Percentiles rank a stretch among this genome's conserved stretches.
These are phyloP conservation scores for Cynopterus brachyotis DNA, from an alignment of 2,113 vertebrate species.

Conservation along the genomic window DNA sequence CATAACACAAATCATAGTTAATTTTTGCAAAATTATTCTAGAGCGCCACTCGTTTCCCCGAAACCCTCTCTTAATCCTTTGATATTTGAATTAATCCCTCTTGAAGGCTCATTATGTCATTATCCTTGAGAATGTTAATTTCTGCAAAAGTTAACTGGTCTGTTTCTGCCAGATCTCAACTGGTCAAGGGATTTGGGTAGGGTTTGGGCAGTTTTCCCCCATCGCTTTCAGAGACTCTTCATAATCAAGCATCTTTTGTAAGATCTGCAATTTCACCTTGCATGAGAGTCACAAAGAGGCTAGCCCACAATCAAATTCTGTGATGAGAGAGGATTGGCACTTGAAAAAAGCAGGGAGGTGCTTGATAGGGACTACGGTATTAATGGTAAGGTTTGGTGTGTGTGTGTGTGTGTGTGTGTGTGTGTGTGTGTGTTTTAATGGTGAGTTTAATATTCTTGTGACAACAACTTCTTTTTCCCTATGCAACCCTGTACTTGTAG, in stretches of 20 bases:
- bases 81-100: neutral
- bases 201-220: neutral
- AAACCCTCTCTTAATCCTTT: neutral
- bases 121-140: neutral
- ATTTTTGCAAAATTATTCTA: slow-evolving; percentile 33
- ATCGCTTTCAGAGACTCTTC: neutral
- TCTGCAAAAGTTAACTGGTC: neutral
- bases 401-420: too few species aligned
- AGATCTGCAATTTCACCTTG: neutral
- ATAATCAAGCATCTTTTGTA: neutral
- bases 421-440: neutral
- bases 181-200: neutral
- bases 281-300: neutral
- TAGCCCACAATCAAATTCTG: neutral
- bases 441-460: neutral
- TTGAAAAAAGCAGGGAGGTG: neutral
- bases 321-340: too few species aligned
- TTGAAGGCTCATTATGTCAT: neutral
- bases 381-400: too few species aligned
- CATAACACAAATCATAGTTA: neutral
- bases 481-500: neutral
- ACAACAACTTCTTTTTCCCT: neutral
- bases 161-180: neutral
- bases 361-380: neutral
- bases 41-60: neutral